Evolutionary conservation across 2,888 invertebrate genomes (phyloP), one percentile per base, ranked within the genome.

Genomic region (Aspidiotus destructor): DNA sequence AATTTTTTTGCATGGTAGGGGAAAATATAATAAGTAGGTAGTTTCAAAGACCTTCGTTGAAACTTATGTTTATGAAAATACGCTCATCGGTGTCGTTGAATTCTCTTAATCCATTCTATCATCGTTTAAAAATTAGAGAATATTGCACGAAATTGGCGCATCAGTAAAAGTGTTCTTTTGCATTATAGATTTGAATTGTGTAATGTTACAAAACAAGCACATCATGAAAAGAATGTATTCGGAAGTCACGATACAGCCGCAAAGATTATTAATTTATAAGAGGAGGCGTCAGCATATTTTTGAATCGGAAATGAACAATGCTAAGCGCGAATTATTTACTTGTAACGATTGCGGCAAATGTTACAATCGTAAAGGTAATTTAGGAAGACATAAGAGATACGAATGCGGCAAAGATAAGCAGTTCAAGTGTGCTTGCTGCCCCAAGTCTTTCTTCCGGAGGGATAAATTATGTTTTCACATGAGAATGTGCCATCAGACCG

Each of bases 331-430:
- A 65, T 28, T 28, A 15, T 72, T 71, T 62, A 65, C 60, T 11
- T 73, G 73, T 62, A 62, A 68, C 5, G 70, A 70, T n/a, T 73
- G 73, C 61, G 71, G 70, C 44, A 71, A 73, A 55, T 71, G 71
- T 42, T 73, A 73, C 71, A 73, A 72, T 60, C 71, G 72, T 41
- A 72, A 71, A 65, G 70, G 72, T 10, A 73, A 80, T 42, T 74
- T 81, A 9, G 83, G 81, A 73, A 77, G 83, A 62, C 83, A 84
- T 73, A 79, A 82, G 70, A 79, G 80, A 70, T 82, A 83, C 74
- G 84, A 83, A 73, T 84, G 84, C 73, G 83, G 82, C 0, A 77
- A 79, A 67, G 83, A 82, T 72, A 84, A 84, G 7, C 81, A 81
- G 73, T 83, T 84, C 75, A 81, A 82, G 71, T 84, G 84, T 72